Base-by-base conservation (phyloP, 30 jellyfish, hydroid and myxozoan species). In the Mastigias papua region DNA sequence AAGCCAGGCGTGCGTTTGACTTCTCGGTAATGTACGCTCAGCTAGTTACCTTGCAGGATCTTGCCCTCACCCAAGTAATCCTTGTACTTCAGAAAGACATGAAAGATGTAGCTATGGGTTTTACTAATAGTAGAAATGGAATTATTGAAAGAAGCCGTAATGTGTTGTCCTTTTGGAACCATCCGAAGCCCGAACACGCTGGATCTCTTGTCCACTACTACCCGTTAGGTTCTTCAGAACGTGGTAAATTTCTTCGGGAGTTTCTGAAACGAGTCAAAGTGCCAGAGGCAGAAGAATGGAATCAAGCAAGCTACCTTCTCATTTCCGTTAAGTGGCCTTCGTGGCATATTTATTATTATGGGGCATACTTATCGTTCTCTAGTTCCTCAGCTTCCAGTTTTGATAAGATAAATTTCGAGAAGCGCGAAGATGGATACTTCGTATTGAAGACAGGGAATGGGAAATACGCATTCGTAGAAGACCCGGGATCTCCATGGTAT, bases 1-100 rank as follows among this genome's bases (percentile, higher is more conserved):
- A 69, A 16, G 81, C 65, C 13, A 29, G 33, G 33, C 81, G 81
- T 69, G 81, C 63, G 1, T 69, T 31, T 33, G 63, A 69, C 30
- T 69, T 69, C 81, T 69, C 63, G 20, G 81, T 69, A 7, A 30
- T 69, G 81, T 69, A 69, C 30, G 81, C 81, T 5, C 81, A 69
- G 33, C 62, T 69, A 34, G 81, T 48, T 1, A 48, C 81, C 8
- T 31, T 69, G 33, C 65, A 69, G 81, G 50, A 69, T 19, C 81
- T 22, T 33, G 63, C 58, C 34, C 54, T 31, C 6, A 48, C 54
- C 28, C 81, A 31, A 37, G 65, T 48, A 0, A 69, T 69, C 27
- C 65, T 69, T 8, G 20, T 69, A 31, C 54, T 37, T 19, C 30
- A 69, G 27, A 31, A 37, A 31, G 64, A 69, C 35, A 48, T 28